Evolutionary conservation across 2,797 vertebrate species (phyloP), one percentile per base, ranked within the genome.

Genomic region (Prunella strophiata): DNA sequence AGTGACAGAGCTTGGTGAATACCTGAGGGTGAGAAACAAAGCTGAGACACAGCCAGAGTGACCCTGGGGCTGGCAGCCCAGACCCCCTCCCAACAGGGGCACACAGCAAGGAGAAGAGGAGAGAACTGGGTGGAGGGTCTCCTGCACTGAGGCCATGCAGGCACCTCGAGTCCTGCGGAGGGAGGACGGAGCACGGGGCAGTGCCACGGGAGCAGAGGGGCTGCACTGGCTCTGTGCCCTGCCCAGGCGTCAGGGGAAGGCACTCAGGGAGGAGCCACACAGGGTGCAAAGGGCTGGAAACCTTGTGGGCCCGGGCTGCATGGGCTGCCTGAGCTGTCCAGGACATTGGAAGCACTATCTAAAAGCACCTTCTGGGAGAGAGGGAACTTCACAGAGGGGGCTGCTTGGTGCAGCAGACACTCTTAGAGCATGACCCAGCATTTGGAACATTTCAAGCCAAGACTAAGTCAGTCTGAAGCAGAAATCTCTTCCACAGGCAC

Each of bases 81-180:
- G 63, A 25, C 5, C 13, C 13, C 5, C 67, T 54, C 30, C 4
- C 1, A 11, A 9, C 2, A 9, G 12, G 2, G 3, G 25, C 15
- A 45, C 23, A 16, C 8, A n/a, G 50, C n/a, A 38, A 23, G 27
- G 13, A 16, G 26, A 16, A 51, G 47, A 70, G 51, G 23, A 40
- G 5, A 65, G 7, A 20, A n/a, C 2, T 0, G 0, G 8, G 29
- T 16, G 7, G 11, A 30, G 26, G 4, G 10, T 3, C 2, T 26
- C 7, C 20, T 2, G 1, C 0, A 0, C 27, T 25, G 45, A 23
- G 5, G 9, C 51, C 1, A 0, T 1, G 6, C 23, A 63, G n/a
- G 25, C 27, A 13, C 2, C 1, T 15, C 18, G 2, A 0, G 2
- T 5, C 2, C 25, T 1, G 2, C 18, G 4, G 1, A 1, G 5